A percentile compares a stretch with the other conserved stretches of the same genome.
phyloP scores from a whole-genome alignment of 1,140 invertebrate species.

The Cataglyphis hispanica region DNA sequence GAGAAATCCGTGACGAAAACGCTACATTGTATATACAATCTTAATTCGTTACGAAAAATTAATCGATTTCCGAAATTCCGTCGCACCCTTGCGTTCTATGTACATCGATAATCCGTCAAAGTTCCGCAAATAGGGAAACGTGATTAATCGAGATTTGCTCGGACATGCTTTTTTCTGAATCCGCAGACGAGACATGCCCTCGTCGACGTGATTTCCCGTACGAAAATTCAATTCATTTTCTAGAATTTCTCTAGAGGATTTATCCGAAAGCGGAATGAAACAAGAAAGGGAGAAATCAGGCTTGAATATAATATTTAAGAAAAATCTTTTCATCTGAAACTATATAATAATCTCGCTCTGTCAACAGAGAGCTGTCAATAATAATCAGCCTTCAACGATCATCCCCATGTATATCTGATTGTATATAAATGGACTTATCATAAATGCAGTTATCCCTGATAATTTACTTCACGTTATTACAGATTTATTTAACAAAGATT shows the following conservation, averaged over 20 bases:
- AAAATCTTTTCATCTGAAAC: neutral
- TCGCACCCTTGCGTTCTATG: conserved; percentile 12
- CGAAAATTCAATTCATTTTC: conserved; percentile 9
- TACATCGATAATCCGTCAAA: conserved; percentile 38
- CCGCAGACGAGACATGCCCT: neutral
- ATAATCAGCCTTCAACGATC: neutral
- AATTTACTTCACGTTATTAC: neutral
- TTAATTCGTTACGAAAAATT: conserved; percentile 43
- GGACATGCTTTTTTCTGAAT: conserved; percentile 31
- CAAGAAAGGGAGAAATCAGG: neutral
- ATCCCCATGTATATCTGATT: too few species aligned
- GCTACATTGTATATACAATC: conserved; percentile 1
- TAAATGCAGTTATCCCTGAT: neutral
- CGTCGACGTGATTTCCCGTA: conserved; percentile 20
- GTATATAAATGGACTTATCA: neutral
- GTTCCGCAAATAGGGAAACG: conserved; percentile 53
- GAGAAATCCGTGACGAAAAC: conserved; percentile 28
- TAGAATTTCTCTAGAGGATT: neutral
- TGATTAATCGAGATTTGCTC: conserved; percentile 46
- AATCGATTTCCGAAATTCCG: conserved; percentile 43
- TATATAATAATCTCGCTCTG: neutral
- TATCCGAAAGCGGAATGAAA: neutral
- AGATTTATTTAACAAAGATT: neutral
- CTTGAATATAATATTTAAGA: neutral
- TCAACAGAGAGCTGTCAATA: neutral